Conservation (phyloP, 1,140 invertebrate species). For the Heliothis subflexa region DNA sequence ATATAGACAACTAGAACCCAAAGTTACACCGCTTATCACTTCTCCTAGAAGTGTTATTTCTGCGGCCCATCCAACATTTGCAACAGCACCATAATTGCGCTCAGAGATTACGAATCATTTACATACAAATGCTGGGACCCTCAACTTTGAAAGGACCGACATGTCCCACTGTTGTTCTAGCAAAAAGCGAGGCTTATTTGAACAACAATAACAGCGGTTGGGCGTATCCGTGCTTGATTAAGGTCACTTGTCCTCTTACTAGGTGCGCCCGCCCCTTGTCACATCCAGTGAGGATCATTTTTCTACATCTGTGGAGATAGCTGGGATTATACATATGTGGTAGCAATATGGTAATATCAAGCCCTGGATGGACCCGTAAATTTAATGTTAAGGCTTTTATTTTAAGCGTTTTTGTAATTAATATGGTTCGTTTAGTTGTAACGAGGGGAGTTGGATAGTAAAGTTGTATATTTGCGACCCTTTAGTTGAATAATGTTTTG, state of each 20-base stretch:
- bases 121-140: slow-evolving; percentile 80
- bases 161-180: slow-evolving; percentile 73
- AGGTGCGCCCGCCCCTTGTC: slow-evolving; percentile 28
- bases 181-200: slow-evolving; percentile 81
- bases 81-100: slow-evolving; percentile 64
- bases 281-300: slow-evolving; percentile 38
- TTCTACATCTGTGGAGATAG: slow-evolving; percentile 15
- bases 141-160: slow-evolving; percentile 75
- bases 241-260: slow-evolving; percentile 16
- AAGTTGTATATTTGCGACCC: too few relatives aligned
- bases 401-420: neutral
- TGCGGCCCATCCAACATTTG: slow-evolving; percentile 1
- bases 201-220: slow-evolving; percentile 77
- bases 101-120: slow-evolving; percentile 81
- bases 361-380: neutral
- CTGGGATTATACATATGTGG: neutral
- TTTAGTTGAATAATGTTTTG: too few relatives aligned
- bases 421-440: too few relatives aligned
- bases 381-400: neutral
- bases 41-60: slow-evolving; percentile 52
- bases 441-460: too few relatives aligned
- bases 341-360: neutral
- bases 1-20: neutral
- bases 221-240: slow-evolving; percentile 18
- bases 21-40: slow-evolving; percentile 49